Evolutionary conservation across 2,797 vertebrate genomes (phyloP), one percentile per base, ranked within the genome.

Genomic region (Channallabes apus): DNA sequence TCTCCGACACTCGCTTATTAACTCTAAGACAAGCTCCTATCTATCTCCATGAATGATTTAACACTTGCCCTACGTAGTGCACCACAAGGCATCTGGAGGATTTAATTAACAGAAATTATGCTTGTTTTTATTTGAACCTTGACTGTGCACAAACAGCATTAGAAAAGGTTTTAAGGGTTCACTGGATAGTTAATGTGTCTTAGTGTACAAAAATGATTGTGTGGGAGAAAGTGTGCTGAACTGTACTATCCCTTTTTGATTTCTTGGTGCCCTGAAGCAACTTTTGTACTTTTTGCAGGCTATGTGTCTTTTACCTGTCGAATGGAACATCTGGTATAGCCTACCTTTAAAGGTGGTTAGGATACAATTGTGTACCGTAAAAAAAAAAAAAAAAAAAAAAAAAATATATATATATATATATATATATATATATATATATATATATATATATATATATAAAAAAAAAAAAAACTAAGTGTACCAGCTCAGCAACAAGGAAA

Each of bases 11-110:
- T 77, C 9, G 6, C 20, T 78, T 78, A 41, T 79, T 22, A 41
- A 56, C 32, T 78, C 32, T 61, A 38, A 78, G 32, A 78, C 56
- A 78, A 81, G 65, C 65, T 54, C 41, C 27, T 82, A 68, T 69
- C 64, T 69, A 54, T 54, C 64, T 4, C 12, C 27, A 82, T 82
- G 46, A 69, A 82, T 82, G 64, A 56, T 82, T 82, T 32, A 79
- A 38, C 32, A 82, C 46, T 82, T 82, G 62, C 46, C 20, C 80
- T 80, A 51, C 58, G n/a, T 79, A 32, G 32, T 62, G 35, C 6
- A 22, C 76, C 76, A 79, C 24, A 62, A 62, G 76, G 32, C 76
- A 79, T 61, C 58, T 79, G 14, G 32, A 79, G 32, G 32, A 62
- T 79, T 62, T 79, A 79, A 79, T 79, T 62, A 62, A 41, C 22